A percentile compares a stretch with the other conserved stretches of the same genome.
Evolutionary conservation across 2,888 invertebrate genomes (phyloP).

Genomic region (Xestia ashworthii): DNA sequence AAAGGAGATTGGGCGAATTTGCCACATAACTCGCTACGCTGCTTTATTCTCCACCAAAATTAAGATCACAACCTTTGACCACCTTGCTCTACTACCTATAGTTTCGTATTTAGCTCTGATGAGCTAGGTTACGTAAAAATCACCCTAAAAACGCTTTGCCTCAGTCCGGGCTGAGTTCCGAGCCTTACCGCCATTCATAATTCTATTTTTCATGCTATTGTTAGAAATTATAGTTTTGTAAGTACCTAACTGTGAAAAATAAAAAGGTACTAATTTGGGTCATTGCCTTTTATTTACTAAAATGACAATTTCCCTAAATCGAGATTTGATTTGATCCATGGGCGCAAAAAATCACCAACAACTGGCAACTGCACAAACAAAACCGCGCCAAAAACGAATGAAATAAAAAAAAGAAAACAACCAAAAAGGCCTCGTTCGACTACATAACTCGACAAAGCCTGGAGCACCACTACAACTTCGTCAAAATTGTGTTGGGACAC

Average conservation of each 20-base stretch:
- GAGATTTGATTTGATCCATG: neutral
- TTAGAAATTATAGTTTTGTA: no score
- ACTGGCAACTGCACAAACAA: constrained; percentile 12
- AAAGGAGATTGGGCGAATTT: no score
- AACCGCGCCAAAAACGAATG: constrained; percentile 17
- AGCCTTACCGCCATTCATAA: no score
- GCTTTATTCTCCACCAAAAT: no score
- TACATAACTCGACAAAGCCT: constrained; percentile 14
- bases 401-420: constrained; percentile 22
- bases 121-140: no score
- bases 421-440: constrained; percentile 8
- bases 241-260: neutral
- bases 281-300: neutral
- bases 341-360: neutral
- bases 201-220: no score
- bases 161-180: no score
- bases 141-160: no score
- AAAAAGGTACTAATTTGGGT: neutral
- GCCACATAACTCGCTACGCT: no score
- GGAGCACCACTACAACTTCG: constrained; percentile 17
- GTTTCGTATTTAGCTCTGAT: no score
- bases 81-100: no score
- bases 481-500: constrained; percentile 49
- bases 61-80: no score
- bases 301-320: neutral